Evolutionary conservation across 92 coral and sea anemone species (phyloP), one percentile per base, ranked within the genome.

Genomic region (Parazoanthus swiftii): DNA sequence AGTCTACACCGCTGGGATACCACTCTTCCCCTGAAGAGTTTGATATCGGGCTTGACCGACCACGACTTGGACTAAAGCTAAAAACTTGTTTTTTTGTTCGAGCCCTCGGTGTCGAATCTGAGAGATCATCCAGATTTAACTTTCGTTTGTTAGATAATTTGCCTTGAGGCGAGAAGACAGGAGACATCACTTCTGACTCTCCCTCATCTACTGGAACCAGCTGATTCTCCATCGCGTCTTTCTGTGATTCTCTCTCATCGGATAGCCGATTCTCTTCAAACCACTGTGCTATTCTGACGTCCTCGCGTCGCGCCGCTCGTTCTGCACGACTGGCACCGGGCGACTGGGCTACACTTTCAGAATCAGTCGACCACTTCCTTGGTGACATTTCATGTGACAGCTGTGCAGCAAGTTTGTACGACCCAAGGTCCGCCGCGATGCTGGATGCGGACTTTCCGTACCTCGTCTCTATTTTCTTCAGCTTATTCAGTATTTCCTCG

Each of bases 381-480:
- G 78, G 77, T 7, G 67, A 50, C 10, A 50, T 14, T 33, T 79
- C 67, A n/a, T 25, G 15, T 21, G 87, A 29, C 87, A 84, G 70
- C 37, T 68, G 75, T 23, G 67, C 87, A 70, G 87, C 87, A 84
- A 84, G 79, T 25, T 84, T 84, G 54, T 71, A 15, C 15, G 78
- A 46, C 25, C 87, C 87, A 2, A 84, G 44, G 42, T 84, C 87
- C 21, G 78, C 87, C 1, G 87, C 87, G 21, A 84, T 71, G 71
- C 37, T 77, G 8, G 87, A 84, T 6, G 79, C 87, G 6, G 87
- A 14, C 46, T 84, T 84, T 5, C 79, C 70, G 15, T 84, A 84
- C 26, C 46, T 84, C 8, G 87, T 84, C 71, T 84, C 78, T 7
- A 84, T 71, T 56, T 84, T 84, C 79, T 84, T 84, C 25, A 84